Conservation (phyloP, 2,113 vertebrate genomes). For the Hemicordylus capensis region DNA sequence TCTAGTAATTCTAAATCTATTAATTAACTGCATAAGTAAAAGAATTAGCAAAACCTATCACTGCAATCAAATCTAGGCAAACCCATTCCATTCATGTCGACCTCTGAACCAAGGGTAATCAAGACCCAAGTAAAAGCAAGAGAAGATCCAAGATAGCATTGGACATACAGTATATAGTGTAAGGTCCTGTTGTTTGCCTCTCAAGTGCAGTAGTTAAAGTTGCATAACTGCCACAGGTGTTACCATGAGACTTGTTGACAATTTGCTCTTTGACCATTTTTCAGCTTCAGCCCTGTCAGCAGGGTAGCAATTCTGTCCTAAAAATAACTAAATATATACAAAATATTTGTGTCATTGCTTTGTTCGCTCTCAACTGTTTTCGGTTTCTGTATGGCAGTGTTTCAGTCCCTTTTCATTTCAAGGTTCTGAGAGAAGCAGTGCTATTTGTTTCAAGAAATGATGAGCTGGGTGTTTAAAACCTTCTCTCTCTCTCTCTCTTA, state of each 20-base stretch:
- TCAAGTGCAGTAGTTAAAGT: neutral
- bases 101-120: neutral
- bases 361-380: neutral
- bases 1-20: neutral
- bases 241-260: neutral
- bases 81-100: neutral
- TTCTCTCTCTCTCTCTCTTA: neutral
- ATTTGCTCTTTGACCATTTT: neutral
- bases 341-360: neutral
- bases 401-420: conserved; percentile 9
- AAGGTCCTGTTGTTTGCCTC: neutral
- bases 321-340: neutral
- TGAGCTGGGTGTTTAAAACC: neutral
- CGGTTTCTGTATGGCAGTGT: neutral
- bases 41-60: neutral
- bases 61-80: neutral
- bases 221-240: neutral
- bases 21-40: neutral
- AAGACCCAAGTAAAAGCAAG: neutral
- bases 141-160: neutral
- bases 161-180: neutral
- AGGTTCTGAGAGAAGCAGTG: neutral
- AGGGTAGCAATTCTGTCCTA: neutral
- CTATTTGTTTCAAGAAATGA: conserved; percentile 3
- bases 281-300: neutral